phyloP scores from a whole-genome alignment of 1,140 invertebrate genomes.

The Halesus radiatus region DNA sequence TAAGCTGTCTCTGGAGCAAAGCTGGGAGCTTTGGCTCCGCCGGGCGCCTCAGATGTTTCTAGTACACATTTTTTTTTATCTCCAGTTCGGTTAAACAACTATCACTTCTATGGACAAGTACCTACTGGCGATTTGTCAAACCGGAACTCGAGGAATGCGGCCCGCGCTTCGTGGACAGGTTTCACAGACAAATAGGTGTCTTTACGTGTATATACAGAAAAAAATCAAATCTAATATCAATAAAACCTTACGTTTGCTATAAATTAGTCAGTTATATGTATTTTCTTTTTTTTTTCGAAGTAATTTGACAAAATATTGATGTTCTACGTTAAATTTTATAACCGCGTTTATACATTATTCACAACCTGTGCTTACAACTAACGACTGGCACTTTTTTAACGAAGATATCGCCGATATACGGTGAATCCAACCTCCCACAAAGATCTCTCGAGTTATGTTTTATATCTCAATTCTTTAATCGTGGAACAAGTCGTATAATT shows the following conservation, averaged over 20 bases:
- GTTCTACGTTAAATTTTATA: neutral
- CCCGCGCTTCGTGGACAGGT: conserved; percentile 52
- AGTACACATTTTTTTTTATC: conserved; percentile 47
- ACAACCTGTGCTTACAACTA: neutral
- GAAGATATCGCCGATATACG: no score
- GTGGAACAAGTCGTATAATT: no score
- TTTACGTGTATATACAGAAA: conserved; percentile 37
- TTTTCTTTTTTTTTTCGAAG: no score
- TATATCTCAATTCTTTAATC: no score
- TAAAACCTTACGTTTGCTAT: conserved; percentile 55
- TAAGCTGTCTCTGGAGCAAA: conserved; percentile 33
- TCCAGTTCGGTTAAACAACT: conserved; percentile 53
- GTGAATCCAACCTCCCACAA: no score
- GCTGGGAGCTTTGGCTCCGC: conserved; percentile 12
- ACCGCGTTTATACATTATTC: neutral
- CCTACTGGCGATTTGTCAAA: conserved; percentile 57
- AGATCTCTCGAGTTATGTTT: no score
- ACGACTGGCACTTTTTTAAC: no score
- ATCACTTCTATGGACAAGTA: conserved; percentile 57
- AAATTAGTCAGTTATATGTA: neutral
- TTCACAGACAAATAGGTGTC: conserved; percentile 28
- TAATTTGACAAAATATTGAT: no score
- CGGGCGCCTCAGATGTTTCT: conserved; percentile 42
- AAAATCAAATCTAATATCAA: conserved; percentile 50
- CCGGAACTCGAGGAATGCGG: conserved; percentile 57